phyloP scores from a whole-genome alignment of 2,888 invertebrate species.

The Melanostoma scalare region DNA sequence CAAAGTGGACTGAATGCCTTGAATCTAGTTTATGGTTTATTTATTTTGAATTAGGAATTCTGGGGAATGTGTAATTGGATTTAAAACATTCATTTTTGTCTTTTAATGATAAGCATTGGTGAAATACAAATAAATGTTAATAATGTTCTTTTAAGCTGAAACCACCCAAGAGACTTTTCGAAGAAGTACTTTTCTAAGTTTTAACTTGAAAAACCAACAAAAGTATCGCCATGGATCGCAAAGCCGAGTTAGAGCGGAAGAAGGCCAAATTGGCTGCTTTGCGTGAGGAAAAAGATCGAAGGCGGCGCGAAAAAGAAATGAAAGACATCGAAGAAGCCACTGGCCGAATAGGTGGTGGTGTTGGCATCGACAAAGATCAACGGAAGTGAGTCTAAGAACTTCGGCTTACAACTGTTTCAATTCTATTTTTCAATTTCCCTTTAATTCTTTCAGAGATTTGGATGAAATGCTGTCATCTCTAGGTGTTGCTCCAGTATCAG shows the following conservation, averaged over 20 bases:
- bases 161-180: background rate
- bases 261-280: constrained; percentile 95
- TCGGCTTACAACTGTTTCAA: background rate
- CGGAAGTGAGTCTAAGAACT: constrained; percentile 77
- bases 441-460: constrained; percentile 84
- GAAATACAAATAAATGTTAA: too few species aligned
- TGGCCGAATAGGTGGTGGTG: constrained; percentile 80
- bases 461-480: constrained; percentile 94
- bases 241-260: constrained; percentile 95
- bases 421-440: background rate
- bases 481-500: constrained; percentile 94
- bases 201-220: constrained; percentile 3
- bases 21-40: too few species aligned
- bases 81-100: too few species aligned
- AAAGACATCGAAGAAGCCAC: constrained; percentile 91
- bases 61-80: too few species aligned
- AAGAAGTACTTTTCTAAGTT: background rate
- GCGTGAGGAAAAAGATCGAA: constrained; percentile 93
- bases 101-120: too few species aligned
- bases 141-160: constrained; percentile 18
- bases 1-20: too few species aligned
- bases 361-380: constrained; percentile 81
- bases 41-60: too few species aligned
- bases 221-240: constrained; percentile 86
- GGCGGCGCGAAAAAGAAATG: constrained; percentile 92